These are phyloP conservation scores for Anguilla pacifica DNA, from an alignment of 2,797 vertebrate species.

Conservation along the genomic window DNA sequence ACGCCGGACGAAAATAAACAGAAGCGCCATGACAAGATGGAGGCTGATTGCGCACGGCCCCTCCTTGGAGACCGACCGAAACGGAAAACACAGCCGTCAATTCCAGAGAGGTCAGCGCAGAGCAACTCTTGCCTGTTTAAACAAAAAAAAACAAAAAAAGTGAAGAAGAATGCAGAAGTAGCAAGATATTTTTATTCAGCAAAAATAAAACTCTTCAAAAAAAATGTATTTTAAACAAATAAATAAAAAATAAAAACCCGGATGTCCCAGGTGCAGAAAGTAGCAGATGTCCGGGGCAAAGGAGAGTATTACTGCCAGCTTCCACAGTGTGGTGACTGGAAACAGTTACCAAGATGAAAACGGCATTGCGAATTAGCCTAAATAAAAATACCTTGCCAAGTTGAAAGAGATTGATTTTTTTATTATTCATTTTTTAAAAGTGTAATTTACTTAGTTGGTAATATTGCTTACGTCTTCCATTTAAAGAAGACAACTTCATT, in stretches of 20 bases:
- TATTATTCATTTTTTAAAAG: neutral
- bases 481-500: neutral
- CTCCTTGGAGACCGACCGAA: neutral
- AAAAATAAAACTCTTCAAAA: neutral
- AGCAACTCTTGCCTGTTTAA: neutral
- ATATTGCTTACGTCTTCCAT: neutral
- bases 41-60: neutral
- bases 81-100: neutral
- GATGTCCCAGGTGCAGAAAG: neutral
- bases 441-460: neutral
- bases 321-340: neutral
- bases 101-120: neutral
- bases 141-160: neutral
- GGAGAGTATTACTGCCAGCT: neutral
- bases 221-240: neutral
- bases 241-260: neutral
- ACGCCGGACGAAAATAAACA: neutral
- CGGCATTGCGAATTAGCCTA: neutral
- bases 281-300: neutral
- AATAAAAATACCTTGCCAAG: neutral
- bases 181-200: neutral
- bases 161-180: neutral
- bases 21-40: neutral
- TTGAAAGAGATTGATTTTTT: too few species aligned
- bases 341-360: neutral